Evolutionary conservation across 2,797 vertebrate species (phyloP).

Genomic region (Syncerus caffer): DNA sequence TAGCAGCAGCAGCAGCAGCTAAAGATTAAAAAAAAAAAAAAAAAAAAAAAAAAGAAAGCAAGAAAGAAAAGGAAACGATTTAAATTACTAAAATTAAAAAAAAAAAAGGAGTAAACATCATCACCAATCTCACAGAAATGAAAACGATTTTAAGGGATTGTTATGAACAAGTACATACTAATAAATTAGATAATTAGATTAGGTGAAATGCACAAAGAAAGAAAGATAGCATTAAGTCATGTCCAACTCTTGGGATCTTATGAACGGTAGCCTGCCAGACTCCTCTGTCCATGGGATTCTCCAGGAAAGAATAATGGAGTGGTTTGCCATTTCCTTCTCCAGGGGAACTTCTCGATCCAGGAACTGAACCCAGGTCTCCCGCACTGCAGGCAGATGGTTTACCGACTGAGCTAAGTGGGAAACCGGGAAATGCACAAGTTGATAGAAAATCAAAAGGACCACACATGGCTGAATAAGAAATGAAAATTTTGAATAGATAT

Average conservation of each 20-base stretch:
- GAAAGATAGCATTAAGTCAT: neutral
- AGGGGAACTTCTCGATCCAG: neutral
- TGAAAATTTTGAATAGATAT: neutral
- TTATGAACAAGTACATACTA: neutral
- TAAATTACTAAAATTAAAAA: neutral
- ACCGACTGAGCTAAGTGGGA: rapidly evolving
- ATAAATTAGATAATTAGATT: neutral
- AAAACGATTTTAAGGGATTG: neutral
- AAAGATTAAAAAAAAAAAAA: neutral
- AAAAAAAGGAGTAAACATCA: neutral
- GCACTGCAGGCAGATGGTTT: neutral
- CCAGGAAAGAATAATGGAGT: neutral
- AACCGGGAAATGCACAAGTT: neutral
- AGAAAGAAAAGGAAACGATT: neutral
- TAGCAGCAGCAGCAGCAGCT: no score
- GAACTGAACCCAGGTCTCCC: neutral
- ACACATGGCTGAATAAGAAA: neutral
- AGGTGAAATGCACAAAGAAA: neutral
- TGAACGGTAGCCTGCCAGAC: neutral
- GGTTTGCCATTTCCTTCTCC: neutral
- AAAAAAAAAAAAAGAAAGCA: neutral
- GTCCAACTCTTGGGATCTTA: neutral
- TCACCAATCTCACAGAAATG: neutral
- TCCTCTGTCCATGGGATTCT: neutral
- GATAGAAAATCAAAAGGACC: neutral